phyloP scores from a whole-genome alignment of 2,888 invertebrate genomes.

The Caradrina kadenii region DNA sequence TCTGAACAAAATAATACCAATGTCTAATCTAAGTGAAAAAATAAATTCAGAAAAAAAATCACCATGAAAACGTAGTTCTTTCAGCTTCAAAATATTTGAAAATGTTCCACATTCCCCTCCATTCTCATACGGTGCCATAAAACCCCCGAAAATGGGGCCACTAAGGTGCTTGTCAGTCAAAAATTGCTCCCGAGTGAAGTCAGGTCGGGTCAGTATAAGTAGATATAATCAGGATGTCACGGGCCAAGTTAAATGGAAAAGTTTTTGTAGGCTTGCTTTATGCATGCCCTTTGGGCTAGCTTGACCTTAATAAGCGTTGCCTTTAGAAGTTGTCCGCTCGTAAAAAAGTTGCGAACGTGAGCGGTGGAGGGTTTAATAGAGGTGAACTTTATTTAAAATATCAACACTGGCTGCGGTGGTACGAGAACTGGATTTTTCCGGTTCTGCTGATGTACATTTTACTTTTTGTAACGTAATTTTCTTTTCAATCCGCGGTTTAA shows the following conservation, averaged over 20 bases:
- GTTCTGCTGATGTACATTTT: slow-evolving; percentile 31
- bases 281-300: slow-evolving; percentile 77
- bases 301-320: slow-evolving; percentile 76
- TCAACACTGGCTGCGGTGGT: slow-evolving; percentile 41
- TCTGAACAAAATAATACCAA: no score
- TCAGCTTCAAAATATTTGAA: background rate
- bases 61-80: background rate
- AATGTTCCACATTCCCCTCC: slow-evolving; percentile 19
- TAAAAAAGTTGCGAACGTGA: slow-evolving; percentile 74
- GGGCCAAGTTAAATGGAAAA: slow-evolving; percentile 86
- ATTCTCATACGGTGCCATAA: slow-evolving; percentile 30
- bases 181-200: slow-evolving; percentile 66
- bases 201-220: slow-evolving; percentile 63
- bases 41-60: background rate
- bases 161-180: slow-evolving; percentile 50
- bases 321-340: slow-evolving; percentile 72
- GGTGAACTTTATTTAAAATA: slow-evolving; percentile 63
- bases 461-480: slow-evolving; percentile 21
- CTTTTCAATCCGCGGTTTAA: slow-evolving; percentile 34
- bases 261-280: slow-evolving; percentile 79
- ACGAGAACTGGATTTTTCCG: slow-evolving; percentile 35
- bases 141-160: slow-evolving; percentile 32
- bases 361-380: slow-evolving; percentile 64
- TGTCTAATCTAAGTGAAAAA: no score
- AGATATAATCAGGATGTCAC: slow-evolving; percentile 81